phyloP scores from a whole-genome alignment of 2,113 vertebrate species.

The Pogona vitticeps region DNA sequence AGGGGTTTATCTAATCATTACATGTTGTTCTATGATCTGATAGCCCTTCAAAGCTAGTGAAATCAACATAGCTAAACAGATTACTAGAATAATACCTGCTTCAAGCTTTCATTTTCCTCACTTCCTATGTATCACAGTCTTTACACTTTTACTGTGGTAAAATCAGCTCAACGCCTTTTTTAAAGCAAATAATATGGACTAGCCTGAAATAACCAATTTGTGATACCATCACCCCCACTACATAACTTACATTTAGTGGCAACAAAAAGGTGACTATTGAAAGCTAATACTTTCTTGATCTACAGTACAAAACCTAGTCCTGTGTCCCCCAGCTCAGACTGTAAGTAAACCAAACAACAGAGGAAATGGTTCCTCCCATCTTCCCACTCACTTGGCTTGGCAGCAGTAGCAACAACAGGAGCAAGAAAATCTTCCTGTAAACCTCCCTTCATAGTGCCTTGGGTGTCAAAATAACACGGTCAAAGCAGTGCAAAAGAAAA shows the following conservation, averaged over 20 bases:
- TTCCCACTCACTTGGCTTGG: background rate
- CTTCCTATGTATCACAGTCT: background rate
- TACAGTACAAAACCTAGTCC: background rate
- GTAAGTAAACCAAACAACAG: background rate
- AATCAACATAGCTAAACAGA: background rate
- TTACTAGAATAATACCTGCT: background rate
- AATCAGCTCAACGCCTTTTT: background rate
- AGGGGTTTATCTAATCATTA: background rate
- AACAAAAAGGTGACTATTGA: background rate
- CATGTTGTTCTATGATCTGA: background rate
- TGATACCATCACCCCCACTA: background rate
- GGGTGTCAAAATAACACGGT: background rate
- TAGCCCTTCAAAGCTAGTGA: background rate
- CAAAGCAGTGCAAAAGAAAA: background rate
- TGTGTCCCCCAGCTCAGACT: background rate
- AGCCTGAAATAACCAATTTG: background rate
- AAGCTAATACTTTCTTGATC: background rate
- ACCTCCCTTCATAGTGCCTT: background rate
- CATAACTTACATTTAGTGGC: background rate
- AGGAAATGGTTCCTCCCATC: background rate
- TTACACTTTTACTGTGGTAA: background rate
- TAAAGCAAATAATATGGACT: background rate
- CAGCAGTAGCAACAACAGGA: background rate
- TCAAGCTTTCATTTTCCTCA: background rate
- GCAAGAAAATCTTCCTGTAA: background rate